phyloP scores from a whole-genome alignment of 2,113 vertebrate genomes.

The Ivindomyrus marchei region DNA sequence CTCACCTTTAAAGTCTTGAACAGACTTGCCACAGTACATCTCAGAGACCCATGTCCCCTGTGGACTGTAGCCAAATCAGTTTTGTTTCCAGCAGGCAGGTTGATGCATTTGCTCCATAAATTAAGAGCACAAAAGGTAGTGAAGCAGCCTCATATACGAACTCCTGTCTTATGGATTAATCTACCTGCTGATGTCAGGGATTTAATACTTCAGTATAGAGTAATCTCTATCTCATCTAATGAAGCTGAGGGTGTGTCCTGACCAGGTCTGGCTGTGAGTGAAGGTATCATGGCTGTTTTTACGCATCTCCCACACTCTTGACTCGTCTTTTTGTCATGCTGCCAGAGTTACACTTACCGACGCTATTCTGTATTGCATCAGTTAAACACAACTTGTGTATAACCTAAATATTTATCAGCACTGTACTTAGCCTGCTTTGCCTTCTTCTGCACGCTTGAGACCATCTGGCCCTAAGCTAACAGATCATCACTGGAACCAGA shows the following conservation, averaged over 20 bases:
- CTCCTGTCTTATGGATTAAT: not conserved
- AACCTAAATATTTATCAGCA: not conserved
- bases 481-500: conserved; percentile 1
- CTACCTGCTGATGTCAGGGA: not conserved
- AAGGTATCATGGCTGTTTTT: not conserved
- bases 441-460: not conserved
- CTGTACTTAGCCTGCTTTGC: not conserved
- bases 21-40: not conserved
- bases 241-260: not conserved
- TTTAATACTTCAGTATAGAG: not conserved
- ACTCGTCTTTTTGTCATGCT: not conserved
- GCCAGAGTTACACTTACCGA: not conserved
- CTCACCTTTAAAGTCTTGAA: not conserved
- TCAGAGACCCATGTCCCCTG: not conserved
- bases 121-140: not conserved
- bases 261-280: not conserved
- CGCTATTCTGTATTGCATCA: not conserved
- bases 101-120: not conserved
- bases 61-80: not conserved
- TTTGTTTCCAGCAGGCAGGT: not conserved
- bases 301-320: not conserved
- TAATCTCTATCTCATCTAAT: not conserved
- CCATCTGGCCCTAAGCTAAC: conserved; percentile 3
- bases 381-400: not conserved
- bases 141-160: not conserved